Percentiles rank a stretch among this genome's conserved stretches.
These are phyloP conservation scores for Hylaeus anthracinus DNA, from an alignment of 1,140 invertebrate species.

Conservation along the genomic window DNA sequence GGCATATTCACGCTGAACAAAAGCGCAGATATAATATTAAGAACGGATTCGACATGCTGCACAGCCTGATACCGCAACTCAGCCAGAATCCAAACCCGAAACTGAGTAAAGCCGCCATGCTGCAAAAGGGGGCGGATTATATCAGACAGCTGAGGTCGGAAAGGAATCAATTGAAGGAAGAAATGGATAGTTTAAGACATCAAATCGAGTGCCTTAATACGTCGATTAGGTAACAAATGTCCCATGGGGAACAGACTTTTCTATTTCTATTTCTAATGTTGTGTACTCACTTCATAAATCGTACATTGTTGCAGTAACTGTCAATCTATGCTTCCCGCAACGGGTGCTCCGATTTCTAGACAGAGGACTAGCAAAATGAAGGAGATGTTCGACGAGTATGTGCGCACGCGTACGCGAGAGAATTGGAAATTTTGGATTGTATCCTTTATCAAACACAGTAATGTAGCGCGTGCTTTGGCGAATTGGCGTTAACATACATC, in stretches of 20 bases:
- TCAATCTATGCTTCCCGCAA: constrained; percentile 96
- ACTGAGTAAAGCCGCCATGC: constrained; percentile 97
- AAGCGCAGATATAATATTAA: constrained; percentile 99
- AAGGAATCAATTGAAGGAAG: constrained; percentile 92
- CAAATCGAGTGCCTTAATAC: constrained; percentile 95
- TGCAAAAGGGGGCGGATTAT: constrained; percentile 98
- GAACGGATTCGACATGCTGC: constrained; percentile 97
- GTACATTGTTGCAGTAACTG: constrained; percentile 87
- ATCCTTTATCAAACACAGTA: constrained; percentile 81
- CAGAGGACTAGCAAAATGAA: constrained; percentile 95
- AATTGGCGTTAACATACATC: background rate
- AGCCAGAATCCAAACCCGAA: constrained; percentile 95
- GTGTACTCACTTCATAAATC: constrained; percentile 29
- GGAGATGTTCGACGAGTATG: constrained; percentile 97
- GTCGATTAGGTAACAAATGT: constrained; percentile 90
- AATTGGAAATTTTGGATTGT: constrained; percentile 99
- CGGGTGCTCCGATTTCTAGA: constrained; percentile 95
- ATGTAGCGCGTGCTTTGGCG: too few species aligned
- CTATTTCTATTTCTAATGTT: background rate
- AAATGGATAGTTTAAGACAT: constrained; percentile 91
- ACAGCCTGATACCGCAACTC: constrained; percentile 95
- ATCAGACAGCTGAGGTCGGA: constrained; percentile 94
- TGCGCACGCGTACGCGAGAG: constrained; percentile 90
- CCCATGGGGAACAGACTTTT: background rate
- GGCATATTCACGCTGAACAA: constrained; percentile 98